Conservation (phyloP, 1,140 invertebrate species). For the Melitaea cinxia region DNA sequence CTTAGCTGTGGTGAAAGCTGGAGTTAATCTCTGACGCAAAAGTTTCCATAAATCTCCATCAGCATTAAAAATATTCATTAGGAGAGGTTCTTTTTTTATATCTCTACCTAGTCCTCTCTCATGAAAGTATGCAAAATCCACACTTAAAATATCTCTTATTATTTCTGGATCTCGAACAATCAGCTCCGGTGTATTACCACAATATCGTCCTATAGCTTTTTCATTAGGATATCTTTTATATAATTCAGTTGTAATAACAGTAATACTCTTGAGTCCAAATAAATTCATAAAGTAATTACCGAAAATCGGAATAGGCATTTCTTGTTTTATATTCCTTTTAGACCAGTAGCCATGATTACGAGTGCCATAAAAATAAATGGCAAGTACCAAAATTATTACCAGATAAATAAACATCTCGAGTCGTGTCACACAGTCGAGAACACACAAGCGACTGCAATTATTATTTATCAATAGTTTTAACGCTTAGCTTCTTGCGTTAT, state of each 20-base stretch:
- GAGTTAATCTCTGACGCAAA: slow-evolving; percentile 25
- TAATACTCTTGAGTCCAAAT: neutral
- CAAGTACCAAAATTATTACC: neutral
- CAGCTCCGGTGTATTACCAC: neutral
- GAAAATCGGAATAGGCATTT: slow-evolving; percentile 4
- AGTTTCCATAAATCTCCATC: slow-evolving; percentile 57
- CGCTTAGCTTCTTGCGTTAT: too few relatives aligned
- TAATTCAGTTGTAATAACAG: neutral
- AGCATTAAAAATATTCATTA: slow-evolving; percentile 65
- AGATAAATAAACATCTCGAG: slow-evolving; percentile 5
- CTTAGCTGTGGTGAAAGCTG: slow-evolving; percentile 32
- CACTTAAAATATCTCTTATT: slow-evolving; percentile 7
- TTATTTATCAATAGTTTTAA: too few relatives aligned
- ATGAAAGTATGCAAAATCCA: slow-evolving; percentile 11
- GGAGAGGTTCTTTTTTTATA: slow-evolving; percentile 54
- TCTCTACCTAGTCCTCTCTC: slow-evolving; percentile 59
- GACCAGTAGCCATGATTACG: slow-evolving; percentile 11
- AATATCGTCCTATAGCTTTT: neutral
- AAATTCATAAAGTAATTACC: neutral
- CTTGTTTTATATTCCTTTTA: neutral
- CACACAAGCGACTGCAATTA: too few relatives aligned
- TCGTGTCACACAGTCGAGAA: too few relatives aligned
- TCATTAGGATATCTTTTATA: slow-evolving; percentile 13
- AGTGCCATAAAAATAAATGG: slow-evolving; percentile 5
- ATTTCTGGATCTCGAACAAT: slow-evolving; percentile 9